Evolutionary conservation across 2,113 vertebrate species (phyloP), one percentile per base, ranked within the genome.

Genomic region (Hypanus sabinus): DNA sequence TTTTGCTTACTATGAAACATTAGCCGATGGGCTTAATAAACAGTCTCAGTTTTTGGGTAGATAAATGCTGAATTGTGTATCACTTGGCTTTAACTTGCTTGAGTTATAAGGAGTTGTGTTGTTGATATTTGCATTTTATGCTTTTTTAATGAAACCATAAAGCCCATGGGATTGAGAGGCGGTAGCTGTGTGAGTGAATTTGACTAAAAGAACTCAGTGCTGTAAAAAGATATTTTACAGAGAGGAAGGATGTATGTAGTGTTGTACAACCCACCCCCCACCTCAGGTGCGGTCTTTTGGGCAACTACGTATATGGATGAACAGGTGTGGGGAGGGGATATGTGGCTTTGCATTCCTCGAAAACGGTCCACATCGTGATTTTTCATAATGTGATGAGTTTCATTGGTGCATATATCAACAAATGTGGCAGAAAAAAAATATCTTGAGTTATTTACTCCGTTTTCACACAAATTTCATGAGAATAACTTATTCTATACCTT

Each of bases 1-100:
- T 46, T 87, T 87, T 62, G 46, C 81, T 85, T 85, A 85, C 55
- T 60, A 85, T 27, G 81, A 85, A 85, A 60, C 24, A 27, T 80
- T 80, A 80, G 36, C 10, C 46, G 57, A 87, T 87, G 27, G 60
- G 24, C 55, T 87, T 87, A 62, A 57, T 87, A 87, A 87, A 24
- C 83, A 46, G 60, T 60, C 24, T 87, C 83, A 87, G 83, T 87
- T 12, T 60, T 81, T 87, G 83, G 83, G 55, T 11, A 62, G 55
- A 87, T 87, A 60, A 87, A 4, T 55, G 22, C 81, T 85, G 46
- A 22, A 60, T 85, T 55, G 57, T 60, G 83, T 60, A 87, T 87
- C 55, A 57, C 30, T 87, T 87, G 83, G 83, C 55, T 87, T 87
- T 87, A 87, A 30, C 11, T 87, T 87, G 24, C 24, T 30, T 60